Percentiles rank a stretch among this genome's conserved stretches.
Evolutionary conservation across 1,140 invertebrate genomes (phyloP).

Genomic region (Drosophila mauritiana): DNA sequence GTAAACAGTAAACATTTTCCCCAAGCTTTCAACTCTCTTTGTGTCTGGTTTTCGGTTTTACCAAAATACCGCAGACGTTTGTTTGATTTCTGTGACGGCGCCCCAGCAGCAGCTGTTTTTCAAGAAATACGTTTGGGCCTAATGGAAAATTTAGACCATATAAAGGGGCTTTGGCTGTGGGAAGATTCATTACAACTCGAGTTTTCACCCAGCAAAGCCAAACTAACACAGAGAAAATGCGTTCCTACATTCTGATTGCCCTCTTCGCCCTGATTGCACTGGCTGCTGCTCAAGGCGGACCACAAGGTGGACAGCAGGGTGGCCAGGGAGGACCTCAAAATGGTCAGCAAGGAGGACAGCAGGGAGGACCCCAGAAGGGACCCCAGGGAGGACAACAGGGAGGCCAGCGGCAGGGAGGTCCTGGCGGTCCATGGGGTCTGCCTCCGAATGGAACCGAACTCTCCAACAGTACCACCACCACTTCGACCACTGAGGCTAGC

Average conservation of each 20-base stretch:
- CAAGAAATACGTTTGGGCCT: background rate
- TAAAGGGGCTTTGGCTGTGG: constrained; percentile 16
- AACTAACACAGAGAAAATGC: constrained; percentile 30
- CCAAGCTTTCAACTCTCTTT: background rate
- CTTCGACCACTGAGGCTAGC: background rate
- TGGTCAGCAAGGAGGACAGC: constrained; percentile 5
- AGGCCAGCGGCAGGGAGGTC: background rate
- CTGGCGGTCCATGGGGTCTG: background rate
- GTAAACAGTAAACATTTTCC: background rate
- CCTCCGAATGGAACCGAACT: constrained; percentile 13
- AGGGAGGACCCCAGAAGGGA: background rate
- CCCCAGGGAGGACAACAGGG: constrained; percentile 8
- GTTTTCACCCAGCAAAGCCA: constrained; percentile 13
- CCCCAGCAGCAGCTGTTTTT: constrained; percentile 9
- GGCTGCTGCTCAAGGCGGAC: constrained; percentile 10
- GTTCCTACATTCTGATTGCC: constrained; percentile 29
- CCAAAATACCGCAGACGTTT: constrained; percentile 21
- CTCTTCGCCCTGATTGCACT: constrained; percentile 28
- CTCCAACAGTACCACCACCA: constrained; percentile 8
- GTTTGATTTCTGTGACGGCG: constrained; percentile 1
- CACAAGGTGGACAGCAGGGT: background rate
- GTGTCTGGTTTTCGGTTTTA: constrained; percentile 10
- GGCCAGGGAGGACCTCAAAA: background rate
- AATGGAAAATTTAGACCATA: constrained; percentile 2
- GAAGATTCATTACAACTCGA: constrained; percentile 13